phyloP scores from a whole-genome alignment of 1,140 invertebrate species.

The Homalodisca vitripennis region DNA sequence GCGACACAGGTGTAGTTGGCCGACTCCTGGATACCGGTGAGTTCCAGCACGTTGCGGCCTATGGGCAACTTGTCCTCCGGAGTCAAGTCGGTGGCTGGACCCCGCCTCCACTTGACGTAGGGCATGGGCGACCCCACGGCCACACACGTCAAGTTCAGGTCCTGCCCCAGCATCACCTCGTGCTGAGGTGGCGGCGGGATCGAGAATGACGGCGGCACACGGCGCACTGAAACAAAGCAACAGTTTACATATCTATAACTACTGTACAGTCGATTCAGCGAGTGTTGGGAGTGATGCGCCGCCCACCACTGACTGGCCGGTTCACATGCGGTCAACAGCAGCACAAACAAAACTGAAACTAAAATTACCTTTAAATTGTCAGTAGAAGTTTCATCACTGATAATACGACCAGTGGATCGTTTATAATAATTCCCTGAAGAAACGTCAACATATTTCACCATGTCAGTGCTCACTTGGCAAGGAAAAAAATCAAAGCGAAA shows the following conservation, averaged over 20 bases:
- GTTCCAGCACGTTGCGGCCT: constrained; percentile 78
- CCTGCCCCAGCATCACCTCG: constrained; percentile 87
- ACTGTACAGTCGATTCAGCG: not conserved
- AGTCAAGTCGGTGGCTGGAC: constrained; percentile 73
- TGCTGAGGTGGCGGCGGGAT: constrained; percentile 78
- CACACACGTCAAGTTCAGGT: constrained; percentile 92
- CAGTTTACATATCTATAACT: constrained; percentile 21
- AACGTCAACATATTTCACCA: no score
- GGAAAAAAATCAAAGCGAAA: no score
- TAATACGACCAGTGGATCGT: no score
- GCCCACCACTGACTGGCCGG: no score
- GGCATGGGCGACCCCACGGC: constrained; percentile 98
- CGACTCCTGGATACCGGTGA: constrained; percentile 86
- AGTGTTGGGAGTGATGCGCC: no score
- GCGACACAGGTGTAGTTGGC: constrained; percentile 97
- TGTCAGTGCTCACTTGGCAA: no score
- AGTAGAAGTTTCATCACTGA: no score
- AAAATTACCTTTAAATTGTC: no score
- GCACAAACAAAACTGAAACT: no score
- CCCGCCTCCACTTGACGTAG: constrained; percentile 93
- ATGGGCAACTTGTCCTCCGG: constrained; percentile 83
- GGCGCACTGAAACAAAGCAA: constrained; percentile 72
- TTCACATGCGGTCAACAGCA: no score
- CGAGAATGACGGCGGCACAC: constrained; percentile 92
- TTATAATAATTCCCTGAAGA: no score